A percentile compares a stretch with the other conserved stretches of the same genome.
phyloP scores from a whole-genome alignment of 2,797 vertebrate genomes.

The Discoglossus pictus region DNA sequence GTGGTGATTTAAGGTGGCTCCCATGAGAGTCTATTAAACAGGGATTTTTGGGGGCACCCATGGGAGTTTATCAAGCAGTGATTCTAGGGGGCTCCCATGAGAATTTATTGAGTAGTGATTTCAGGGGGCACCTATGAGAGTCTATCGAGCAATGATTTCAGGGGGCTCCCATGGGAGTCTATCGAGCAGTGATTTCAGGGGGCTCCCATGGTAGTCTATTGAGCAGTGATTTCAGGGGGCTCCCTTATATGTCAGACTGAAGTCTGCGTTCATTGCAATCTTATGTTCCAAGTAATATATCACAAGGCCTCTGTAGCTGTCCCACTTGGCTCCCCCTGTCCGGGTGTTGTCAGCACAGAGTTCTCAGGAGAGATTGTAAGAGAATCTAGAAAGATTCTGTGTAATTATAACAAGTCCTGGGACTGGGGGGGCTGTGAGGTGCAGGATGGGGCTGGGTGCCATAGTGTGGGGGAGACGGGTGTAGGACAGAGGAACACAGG shows the following conservation, averaged over 20 bases:
- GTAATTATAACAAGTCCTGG: not conserved
- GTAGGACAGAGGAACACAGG: slow-evolving; percentile 24
- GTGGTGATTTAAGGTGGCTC: no score
- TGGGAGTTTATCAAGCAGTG: no score
- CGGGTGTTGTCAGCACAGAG: not conserved
- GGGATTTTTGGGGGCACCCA: no score
- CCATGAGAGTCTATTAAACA: no score
- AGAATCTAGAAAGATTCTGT: not conserved
- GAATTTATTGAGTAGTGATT: no score
- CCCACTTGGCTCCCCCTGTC: not conserved
- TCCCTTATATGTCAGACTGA: not conserved
- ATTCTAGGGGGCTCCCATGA: no score
- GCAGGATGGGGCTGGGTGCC: slow-evolving; percentile 12
- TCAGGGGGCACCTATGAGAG: no score
- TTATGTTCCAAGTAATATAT: not conserved
- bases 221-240: not conserved
- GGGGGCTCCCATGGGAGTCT: no score
- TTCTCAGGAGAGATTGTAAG: slow-evolving; percentile 4
- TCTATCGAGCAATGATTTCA: no score
- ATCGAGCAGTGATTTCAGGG: no score
- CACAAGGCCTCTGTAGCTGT: not conserved
- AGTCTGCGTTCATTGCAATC: no score
- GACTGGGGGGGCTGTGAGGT: slow-evolving; percentile 15
- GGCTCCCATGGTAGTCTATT: not conserved
- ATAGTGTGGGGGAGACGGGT: slow-evolving; percentile 17